Evolutionary conservation across 2,888 invertebrate species (phyloP), one percentile per base, ranked within the genome.

Genomic region (Thelaira solivaga): DNA sequence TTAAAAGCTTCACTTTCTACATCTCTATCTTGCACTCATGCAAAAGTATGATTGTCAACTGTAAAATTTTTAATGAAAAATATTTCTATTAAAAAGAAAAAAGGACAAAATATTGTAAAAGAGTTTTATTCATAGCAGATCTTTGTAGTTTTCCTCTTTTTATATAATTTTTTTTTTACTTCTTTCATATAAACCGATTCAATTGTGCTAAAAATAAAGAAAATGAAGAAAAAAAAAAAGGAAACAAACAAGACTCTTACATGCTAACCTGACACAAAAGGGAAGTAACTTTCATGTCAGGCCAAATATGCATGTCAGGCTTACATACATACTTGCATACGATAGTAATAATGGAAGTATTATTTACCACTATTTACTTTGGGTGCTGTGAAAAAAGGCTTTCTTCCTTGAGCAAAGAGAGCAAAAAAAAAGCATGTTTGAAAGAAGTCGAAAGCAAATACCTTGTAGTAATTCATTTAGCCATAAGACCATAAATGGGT

Each of bases 401-500:
- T 1, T 18, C 29, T 29, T 61, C 31, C 22, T 31, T n/a, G 1
- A 29, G 11, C 20, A 13, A 13, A 11, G 20, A 43, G 16, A 13
- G 13, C 4, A 13, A 13, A 36, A 13, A 22, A 41, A 13, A 20
- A 13, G 26, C 18, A 24, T 5, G 5, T 22, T 26, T 8, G 11
- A 11, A 45, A 53, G 61, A 1, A 43, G 13, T 4, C 4, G 39
- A 47, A 36, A 24, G 51, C 13, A 10, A 4, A 47, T 24, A 31
- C 22, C 31, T 26, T 49, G 26, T 57, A 43, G 49, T 69, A 62
- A 47, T 49, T 75, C 62, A 41, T 75, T 55, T 31, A 62, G 45
- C 47, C 49, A 62, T 41, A 69, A 20, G 43, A 53, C 34, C 39
- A 53, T 51, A 71, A 76, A 76, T 76, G 65, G 76, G 76, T 65